phyloP scores from a whole-genome alignment of 2,888 invertebrate species.

The Deroplatys truncata region DNA sequence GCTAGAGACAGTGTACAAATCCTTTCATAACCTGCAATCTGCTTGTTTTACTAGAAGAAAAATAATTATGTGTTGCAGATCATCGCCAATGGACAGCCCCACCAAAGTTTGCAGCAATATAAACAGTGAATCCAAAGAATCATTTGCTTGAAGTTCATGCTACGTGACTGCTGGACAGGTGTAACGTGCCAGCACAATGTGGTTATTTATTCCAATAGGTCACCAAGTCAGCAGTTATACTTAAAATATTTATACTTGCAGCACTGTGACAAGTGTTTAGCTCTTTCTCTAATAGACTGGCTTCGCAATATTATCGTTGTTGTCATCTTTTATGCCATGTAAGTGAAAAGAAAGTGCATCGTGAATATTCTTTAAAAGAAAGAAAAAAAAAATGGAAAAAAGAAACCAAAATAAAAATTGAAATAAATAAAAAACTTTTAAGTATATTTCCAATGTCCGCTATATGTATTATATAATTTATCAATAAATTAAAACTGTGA shows the following conservation, averaged over 20 bases:
- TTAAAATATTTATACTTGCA: background rate
- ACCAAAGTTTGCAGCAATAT: background rate
- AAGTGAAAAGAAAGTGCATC: background rate
- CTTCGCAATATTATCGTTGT: background rate
- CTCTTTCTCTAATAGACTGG: background rate
- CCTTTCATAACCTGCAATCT: background rate
- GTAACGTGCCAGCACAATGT: background rate
- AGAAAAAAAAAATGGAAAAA: background rate
- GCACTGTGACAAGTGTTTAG: background rate
- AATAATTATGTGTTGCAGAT: background rate
- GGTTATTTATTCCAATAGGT: background rate
- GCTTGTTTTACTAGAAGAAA: background rate
- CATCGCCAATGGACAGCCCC: background rate
- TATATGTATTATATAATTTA: slow-evolving; percentile 16
- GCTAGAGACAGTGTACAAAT: too few relatives aligned
- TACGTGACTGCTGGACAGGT: background rate
- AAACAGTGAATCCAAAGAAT: background rate
- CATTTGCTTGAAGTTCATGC: background rate
- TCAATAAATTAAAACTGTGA: slow-evolving; percentile 14
- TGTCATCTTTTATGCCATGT: background rate
- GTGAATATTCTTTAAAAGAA: background rate
- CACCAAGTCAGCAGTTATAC: background rate
- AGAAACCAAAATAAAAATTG: background rate
- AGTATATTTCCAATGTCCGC: slow-evolving; percentile 8
- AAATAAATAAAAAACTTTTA: background rate